Evolutionary conservation across 2,113 vertebrate species (phyloP), one percentile per base, ranked within the genome.

Genomic region (Chloebia gouldiae): DNA sequence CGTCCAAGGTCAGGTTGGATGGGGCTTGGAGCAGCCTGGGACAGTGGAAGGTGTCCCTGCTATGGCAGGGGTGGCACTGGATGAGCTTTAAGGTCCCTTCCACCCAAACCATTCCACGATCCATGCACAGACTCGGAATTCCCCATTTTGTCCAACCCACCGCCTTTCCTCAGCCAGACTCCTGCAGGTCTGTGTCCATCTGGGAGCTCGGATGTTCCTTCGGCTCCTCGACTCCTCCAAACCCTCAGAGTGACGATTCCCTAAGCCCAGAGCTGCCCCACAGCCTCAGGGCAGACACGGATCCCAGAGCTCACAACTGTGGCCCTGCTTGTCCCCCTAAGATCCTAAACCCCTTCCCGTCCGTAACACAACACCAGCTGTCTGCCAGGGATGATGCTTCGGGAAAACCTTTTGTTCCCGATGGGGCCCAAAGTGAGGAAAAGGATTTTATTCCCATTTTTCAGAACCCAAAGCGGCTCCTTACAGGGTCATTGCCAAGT

Each of bases 381-480:
- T 15, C 83, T 24, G 59, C 49, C 5, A 10, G 5, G 5, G 13
- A 22, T 0, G 7, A 8, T 6, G 66, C 75, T 21, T 23, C 4
- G 5, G 47, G 64, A 76, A 22, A 80, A 63, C 24, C 54, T n/a
- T 37, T 37, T 5, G 0, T 33, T 65, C 31, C 66, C 9, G 0
- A 28, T 1, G 4, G 63, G 24, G 47, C 59, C 53, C 27, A 3
- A 39, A 54, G 65, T 10, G 4, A 70, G 51, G 8, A 68, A 45
- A 60, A 50, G 28, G 22, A 33, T 56, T 88, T 92, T 21, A 33
- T 69, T 78, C 31, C 80, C 86, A 8, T 96, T 33, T 93, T 97
- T 75, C 97, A 99, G 99, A 99, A 94, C 99, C 99, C 2, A 99
- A 97, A 27, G 97, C 97, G 66, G 98, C 98, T 81, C 99, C 99